Percentiles rank a stretch among this genome's conserved stretches.
phyloP scores from a whole-genome alignment of 2,888 invertebrate species.

The Cartodere bifasciata region DNA sequence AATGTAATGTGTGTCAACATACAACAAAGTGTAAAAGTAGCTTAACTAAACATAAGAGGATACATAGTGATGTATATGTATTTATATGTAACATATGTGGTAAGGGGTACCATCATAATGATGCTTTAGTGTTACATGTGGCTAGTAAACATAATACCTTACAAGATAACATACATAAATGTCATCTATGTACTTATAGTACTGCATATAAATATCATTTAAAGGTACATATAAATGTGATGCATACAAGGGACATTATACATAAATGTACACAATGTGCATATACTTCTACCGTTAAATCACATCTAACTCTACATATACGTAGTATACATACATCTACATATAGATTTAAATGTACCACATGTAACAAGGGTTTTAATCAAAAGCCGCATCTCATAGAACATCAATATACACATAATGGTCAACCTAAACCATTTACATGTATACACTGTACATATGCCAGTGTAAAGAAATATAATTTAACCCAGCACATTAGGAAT shows the following conservation, averaged over 20 bases:
- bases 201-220: background rate
- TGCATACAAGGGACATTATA: background rate
- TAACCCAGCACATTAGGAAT: too few relatives aligned
- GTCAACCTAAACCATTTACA: too few relatives aligned
- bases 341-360: too few relatives aligned
- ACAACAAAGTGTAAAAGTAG: background rate
- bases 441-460: too few relatives aligned
- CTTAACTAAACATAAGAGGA: background rate
- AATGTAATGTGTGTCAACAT: background rate
- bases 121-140: conserved; percentile 3
- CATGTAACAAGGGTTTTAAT: too few relatives aligned
- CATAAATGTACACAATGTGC: background rate
- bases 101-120: background rate
- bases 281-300: background rate
- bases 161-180: background rate
- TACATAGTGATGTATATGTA: background rate
- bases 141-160: background rate
- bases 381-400: too few relatives aligned
- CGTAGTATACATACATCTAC: too few relatives aligned
- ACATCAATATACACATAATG: too few relatives aligned
- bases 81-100: conserved; percentile 3
- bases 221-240: background rate
- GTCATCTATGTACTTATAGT: conserved; percentile 1
- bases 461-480: too few relatives aligned
- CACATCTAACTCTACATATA: background rate